Conservation (phyloP, 2,888 invertebrate species). For the Ceramica pisi region DNA sequence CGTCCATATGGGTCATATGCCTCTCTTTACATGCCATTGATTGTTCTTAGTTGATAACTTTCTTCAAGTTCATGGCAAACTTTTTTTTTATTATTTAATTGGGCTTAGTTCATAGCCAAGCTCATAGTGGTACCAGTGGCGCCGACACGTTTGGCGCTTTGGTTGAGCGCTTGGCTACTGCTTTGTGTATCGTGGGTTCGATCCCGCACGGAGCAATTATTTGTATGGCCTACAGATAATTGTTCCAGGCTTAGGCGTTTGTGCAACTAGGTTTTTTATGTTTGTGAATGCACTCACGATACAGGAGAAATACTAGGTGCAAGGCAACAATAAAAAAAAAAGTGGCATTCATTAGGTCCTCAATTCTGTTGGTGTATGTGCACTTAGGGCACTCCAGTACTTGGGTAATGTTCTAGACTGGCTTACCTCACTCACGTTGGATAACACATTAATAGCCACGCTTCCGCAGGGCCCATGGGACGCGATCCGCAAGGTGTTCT, state of each 20-base stretch:
- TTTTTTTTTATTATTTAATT: neutral
- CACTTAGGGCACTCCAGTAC: neutral
- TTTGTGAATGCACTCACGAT: too few relatives aligned
- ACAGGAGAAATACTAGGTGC: too few relatives aligned
- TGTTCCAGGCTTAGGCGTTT: too few relatives aligned
- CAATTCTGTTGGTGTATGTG: neutral
- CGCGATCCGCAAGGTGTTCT: constrained; percentile 97
- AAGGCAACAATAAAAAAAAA: too few relatives aligned
- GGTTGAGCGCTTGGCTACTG: too few relatives aligned
- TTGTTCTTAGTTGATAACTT: neutral
- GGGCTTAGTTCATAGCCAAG: neutral
- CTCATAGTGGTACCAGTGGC: too few relatives aligned
- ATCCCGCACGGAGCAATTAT: too few relatives aligned
- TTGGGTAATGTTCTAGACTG: neutral
- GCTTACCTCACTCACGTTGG: neutral
- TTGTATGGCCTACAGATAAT: too few relatives aligned
- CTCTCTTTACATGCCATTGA: neutral
- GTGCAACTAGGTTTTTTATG: too few relatives aligned
- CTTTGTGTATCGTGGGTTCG: too few relatives aligned
- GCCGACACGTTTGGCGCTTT: too few relatives aligned
- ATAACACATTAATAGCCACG: neutral
- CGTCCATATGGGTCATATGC: neutral
- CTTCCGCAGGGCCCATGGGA: constrained; percentile 96
- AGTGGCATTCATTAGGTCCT: too few relatives aligned
- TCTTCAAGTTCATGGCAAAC: neutral